A percentile compares a stretch with the other conserved stretches of the same genome.
Conservation (phyloP, 2,888 invertebrate species). For the Tridacna crocea region DNA sequence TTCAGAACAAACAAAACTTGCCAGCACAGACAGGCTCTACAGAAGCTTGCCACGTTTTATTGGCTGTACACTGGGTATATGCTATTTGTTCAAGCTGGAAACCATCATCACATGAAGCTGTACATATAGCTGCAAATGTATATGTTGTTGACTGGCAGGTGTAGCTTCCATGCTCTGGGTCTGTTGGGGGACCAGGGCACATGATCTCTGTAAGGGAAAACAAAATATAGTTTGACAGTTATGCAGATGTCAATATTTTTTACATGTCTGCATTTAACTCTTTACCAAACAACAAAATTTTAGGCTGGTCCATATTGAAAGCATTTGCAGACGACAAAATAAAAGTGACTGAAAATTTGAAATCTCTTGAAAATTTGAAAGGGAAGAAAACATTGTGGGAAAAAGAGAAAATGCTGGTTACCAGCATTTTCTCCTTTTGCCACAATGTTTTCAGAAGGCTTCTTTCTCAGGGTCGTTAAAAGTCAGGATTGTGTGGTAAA, state of each 20-base stretch:
- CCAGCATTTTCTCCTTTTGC: too few species aligned
- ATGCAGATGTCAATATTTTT: neutral
- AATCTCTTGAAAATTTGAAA: too few species aligned
- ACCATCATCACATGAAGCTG: neutral
- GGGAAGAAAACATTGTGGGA: too few species aligned
- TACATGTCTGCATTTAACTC: neutral
- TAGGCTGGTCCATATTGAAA: too few species aligned
- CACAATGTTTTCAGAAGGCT: too few species aligned
- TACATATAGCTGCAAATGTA: neutral
- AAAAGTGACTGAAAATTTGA: too few species aligned
- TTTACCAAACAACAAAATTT: too few species aligned
- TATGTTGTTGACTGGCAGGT: neutral
- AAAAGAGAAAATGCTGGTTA: too few species aligned
- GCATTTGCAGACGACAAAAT: too few species aligned
- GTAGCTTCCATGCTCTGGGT: neutral
- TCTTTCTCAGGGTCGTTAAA: too few species aligned
- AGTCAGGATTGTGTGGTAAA: too few species aligned
- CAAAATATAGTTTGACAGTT: neutral
- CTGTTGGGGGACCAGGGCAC: neutral
- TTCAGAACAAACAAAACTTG: neutral
- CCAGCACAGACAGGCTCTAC: neutral
- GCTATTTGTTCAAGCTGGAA: neutral
- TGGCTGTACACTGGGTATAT: neutral
- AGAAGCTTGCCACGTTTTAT: neutral
- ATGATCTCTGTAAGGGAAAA: neutral